phyloP scores from a whole-genome alignment of 2,113 vertebrate species.

The Corythornis vintsioides region DNA sequence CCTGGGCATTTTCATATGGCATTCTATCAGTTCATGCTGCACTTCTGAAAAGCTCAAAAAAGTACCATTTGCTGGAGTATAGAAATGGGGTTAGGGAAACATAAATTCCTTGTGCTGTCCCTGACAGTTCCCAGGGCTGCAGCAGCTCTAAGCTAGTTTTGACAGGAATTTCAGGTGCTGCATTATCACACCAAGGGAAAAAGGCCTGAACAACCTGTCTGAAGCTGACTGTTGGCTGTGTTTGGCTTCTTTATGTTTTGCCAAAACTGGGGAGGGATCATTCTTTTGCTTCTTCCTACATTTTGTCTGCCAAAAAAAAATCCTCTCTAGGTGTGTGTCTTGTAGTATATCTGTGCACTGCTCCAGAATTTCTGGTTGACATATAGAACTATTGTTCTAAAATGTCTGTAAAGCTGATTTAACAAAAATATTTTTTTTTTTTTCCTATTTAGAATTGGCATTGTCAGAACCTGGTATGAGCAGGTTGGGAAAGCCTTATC shows the following conservation, averaged over 20 bases:
- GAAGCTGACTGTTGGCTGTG: not conserved
- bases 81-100: not conserved
- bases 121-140: not conserved
- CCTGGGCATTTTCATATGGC: not conserved
- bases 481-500: not conserved
- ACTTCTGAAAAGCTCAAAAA: not conserved
- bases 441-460: not conserved
- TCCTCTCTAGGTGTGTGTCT: not conserved
- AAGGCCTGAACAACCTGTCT: not conserved
- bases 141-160: not conserved
- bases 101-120: not conserved
- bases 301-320: not conserved
- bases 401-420: not conserved
- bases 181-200: too few species aligned
- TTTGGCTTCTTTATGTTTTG: not conserved
- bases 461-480: not conserved
- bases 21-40: not conserved
- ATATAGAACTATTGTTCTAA: not conserved
- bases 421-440: not conserved
- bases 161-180: not conserved
- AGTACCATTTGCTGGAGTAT: not conserved
- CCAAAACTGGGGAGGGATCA: not conserved
- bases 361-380: not conserved
- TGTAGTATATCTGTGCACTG: not conserved
- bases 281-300: not conserved